phyloP scores from a whole-genome alignment of 2,888 invertebrate species.

The Rhynchonema sp. region DNA sequence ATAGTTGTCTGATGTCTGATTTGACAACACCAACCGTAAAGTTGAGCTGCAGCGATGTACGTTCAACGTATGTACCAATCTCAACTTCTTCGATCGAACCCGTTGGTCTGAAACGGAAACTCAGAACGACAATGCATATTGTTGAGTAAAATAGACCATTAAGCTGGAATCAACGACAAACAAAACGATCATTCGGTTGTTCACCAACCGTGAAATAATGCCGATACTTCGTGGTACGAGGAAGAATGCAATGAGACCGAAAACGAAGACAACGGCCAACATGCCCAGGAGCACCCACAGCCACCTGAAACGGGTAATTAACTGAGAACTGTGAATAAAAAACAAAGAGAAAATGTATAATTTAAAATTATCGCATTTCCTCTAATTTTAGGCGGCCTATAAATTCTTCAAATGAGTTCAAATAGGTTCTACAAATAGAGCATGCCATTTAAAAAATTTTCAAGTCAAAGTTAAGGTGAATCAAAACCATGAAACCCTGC shows the following conservation, averaged over 20 bases:
- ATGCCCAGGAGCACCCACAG: slow-evolving; percentile 23
- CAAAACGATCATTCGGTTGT: no score
- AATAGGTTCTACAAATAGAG: no score
- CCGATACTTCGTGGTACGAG: slow-evolving; percentile 23
- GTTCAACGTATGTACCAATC: slow-evolving; percentile 8
- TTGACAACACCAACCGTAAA: not conserved
- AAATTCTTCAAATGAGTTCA: no score
- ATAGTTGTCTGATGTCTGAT: not conserved
- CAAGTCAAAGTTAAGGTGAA: no score
- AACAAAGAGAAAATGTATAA: no score
- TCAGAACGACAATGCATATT: not conserved
- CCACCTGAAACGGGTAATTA: slow-evolving; percentile 1
- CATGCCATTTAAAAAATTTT: no score
- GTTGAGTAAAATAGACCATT: not conserved
- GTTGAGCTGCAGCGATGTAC: slow-evolving; percentile 7
- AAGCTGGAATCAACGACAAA: not conserved
- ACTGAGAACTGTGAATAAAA: no score
- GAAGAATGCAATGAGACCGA: slow-evolving; percentile 23
- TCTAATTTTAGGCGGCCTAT: no score
- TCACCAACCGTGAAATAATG: no score
- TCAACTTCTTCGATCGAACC: not conserved
- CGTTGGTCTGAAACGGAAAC: not conserved
- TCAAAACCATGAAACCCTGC: no score
- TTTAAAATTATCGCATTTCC: no score
- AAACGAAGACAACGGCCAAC: slow-evolving; percentile 16